Conservation (phyloP, 2,113 vertebrate species). For the Elaphurus davidianus region DNA sequence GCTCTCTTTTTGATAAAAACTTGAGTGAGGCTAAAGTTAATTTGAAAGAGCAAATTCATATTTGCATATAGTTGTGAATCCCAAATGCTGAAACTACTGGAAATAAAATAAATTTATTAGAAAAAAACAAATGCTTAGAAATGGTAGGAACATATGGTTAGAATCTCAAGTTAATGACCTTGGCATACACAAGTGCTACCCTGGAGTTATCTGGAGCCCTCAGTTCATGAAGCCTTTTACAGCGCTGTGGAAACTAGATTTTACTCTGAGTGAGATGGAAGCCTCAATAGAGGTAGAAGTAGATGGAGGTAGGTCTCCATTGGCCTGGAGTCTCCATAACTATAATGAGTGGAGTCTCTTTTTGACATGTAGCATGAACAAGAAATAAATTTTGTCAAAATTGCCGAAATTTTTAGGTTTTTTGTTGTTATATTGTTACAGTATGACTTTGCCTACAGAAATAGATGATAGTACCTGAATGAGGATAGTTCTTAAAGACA, state of each 20-base stretch:
- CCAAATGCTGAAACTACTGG: background rate
- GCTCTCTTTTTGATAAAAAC: constrained; percentile 31
- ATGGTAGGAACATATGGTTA: background rate
- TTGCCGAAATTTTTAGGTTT: background rate
- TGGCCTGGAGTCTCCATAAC: background rate
- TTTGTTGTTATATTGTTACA: background rate
- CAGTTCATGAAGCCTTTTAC: background rate
- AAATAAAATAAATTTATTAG: constrained; percentile 13
- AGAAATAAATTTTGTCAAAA: background rate
- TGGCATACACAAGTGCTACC: background rate
- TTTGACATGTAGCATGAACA: background rate
- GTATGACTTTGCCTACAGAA: background rate
- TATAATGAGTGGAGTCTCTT: background rate
- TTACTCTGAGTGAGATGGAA: background rate
- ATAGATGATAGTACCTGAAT: too few relatives aligned
- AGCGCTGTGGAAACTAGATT: background rate
- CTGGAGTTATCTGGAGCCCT: background rate
- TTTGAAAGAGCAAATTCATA: constrained; percentile 28
- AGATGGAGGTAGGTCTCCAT: background rate
- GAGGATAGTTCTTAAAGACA: background rate
- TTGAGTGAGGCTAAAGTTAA: constrained; percentile 28
- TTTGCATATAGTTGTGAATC: background rate
- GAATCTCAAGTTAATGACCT: background rate
- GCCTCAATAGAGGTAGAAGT: background rate
- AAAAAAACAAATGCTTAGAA: background rate